These are phyloP conservation scores for Ataeniobius toweri DNA, from an alignment of 2,797 vertebrate species.

Conservation along the genomic window DNA sequence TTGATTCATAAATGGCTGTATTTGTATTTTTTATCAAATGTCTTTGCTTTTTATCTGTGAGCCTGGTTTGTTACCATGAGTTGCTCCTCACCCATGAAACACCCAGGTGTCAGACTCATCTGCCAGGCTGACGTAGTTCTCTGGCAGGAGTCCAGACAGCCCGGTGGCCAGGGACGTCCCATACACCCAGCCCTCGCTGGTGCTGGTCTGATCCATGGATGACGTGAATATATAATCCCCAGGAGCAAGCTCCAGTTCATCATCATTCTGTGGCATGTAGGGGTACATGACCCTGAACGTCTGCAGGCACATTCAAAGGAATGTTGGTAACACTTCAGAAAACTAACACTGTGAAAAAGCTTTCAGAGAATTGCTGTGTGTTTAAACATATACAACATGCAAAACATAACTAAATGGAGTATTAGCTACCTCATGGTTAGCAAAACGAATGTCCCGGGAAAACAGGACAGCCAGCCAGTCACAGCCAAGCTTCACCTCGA, in stretches of 20 bases:
- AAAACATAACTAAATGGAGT: background rate
- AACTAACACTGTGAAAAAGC: background rate
- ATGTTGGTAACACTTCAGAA: background rate
- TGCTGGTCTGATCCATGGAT: slow-evolving; percentile 87
- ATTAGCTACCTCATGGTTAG: slow-evolving; percentile 88
- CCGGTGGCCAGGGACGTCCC: slow-evolving; percentile 89
- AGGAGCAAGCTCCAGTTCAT: slow-evolving; percentile 91
- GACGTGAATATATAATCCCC: slow-evolving; percentile 96
- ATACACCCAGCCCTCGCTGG: slow-evolving; percentile 94
- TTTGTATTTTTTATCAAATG: too few species aligned
- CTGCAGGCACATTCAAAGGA: slow-evolving; percentile 63
- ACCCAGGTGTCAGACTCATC: slow-evolving; percentile 95
- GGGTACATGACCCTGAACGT: slow-evolving; percentile 93
- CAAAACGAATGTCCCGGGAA: slow-evolving; percentile 93
- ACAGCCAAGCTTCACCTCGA: slow-evolving; percentile 91
- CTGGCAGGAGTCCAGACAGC: slow-evolving; percentile 91
- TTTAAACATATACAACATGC: background rate
- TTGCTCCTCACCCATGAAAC: slow-evolving; percentile 85
- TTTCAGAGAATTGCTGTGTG: background rate
- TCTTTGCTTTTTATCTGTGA: background rate
- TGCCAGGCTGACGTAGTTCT: slow-evolving; percentile 91
- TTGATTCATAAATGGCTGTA: too few species aligned
- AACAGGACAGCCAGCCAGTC: slow-evolving; percentile 94
- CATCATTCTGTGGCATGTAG: slow-evolving; percentile 92
- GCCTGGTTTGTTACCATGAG: background rate